Evolutionary conservation across 2,113 vertebrate genomes (phyloP), one percentile per base, ranked within the genome.

Genomic region (Campylomormyrus tamandua): DNA sequence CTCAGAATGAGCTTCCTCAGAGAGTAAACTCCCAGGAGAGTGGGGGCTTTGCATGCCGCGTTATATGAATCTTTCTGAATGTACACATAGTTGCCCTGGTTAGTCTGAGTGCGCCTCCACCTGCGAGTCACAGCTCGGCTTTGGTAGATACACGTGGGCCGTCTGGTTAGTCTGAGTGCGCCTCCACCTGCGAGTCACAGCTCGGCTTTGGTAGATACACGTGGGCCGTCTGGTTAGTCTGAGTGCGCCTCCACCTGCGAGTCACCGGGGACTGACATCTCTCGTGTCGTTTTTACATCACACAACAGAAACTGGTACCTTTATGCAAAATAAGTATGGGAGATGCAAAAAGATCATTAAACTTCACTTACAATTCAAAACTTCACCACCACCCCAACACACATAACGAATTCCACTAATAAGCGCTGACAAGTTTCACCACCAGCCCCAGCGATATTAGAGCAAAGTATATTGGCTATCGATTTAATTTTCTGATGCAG

Each of bases 1-100:
- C 93, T 95, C 95, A 95, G 95, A 96, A 95, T 95, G 95, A 94
- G 90, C 91, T 91, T 93, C 94, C 91, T 90, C 89, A 48, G 56
- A 92, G 90, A 92, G 89, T 90, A n/a, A 46, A 48, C 45, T 24
- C 83, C 15, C 21, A 84, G 83, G 35, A 46, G 7, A 84, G 39
- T 1, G 62, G n/a, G 62, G 3, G 24, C 24, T 5, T 84, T 46
- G 21, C 39, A 84, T 24, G 42, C 24, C 27, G 21, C 1, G 10
- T 45, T 45, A 84, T 42, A 15, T 48, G 83, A 84, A 84, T 48
- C 35, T n/a, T 84, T n/a, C 19, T 42, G 35, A 80, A 10, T 39
- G 74, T n/a, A 42, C 45, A 48, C 45, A 11, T 6, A 83, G 77
- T 21, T 21, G 7, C 1, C 39, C 70, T 27, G 35, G 35, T 15